phyloP scores from a whole-genome alignment of 2,113 vertebrate species.

The Ochotona princeps region DNA sequence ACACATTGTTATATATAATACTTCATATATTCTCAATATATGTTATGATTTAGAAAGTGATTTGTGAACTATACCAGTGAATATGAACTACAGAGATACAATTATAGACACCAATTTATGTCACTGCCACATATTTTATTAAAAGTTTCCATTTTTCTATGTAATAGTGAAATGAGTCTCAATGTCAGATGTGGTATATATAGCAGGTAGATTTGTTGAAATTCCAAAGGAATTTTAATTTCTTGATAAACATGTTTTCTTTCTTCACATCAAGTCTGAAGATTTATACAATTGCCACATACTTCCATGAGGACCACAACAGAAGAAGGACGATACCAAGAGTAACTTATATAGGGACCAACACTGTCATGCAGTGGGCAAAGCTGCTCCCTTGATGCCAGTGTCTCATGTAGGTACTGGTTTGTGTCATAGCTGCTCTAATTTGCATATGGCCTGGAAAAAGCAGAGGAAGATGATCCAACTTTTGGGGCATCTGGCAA shows the following conservation, averaged over 20 bases:
- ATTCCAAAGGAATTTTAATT: neutral
- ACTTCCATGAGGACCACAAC: neutral
- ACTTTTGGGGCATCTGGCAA: too few relatives aligned
- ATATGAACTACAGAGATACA: neutral
- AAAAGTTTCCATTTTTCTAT: neutral
- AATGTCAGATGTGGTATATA: neutral
- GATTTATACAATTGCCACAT: neutral
- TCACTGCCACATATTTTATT: neutral
- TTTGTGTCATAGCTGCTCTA: too few relatives aligned
- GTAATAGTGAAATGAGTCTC: neutral
- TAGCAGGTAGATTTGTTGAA: neutral
- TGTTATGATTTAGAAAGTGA: slow-evolving; percentile 18
- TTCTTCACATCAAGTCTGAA: neutral
- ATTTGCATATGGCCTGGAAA: too few relatives aligned
- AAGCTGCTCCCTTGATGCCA: too few relatives aligned
- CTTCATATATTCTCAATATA: slow-evolving; percentile 4
- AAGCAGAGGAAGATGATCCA: too few relatives aligned
- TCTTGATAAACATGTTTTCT: neutral
- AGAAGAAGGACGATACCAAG: neutral
- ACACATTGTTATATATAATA: neutral
- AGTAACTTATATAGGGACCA: neutral
- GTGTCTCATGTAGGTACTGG: too few relatives aligned
- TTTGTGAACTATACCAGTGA: neutral
- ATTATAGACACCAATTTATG: neutral
- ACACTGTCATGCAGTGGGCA: too few relatives aligned